Evolutionary conservation across 2,888 invertebrate species (phyloP).

Genomic region (Corythucha ciliata): DNA sequence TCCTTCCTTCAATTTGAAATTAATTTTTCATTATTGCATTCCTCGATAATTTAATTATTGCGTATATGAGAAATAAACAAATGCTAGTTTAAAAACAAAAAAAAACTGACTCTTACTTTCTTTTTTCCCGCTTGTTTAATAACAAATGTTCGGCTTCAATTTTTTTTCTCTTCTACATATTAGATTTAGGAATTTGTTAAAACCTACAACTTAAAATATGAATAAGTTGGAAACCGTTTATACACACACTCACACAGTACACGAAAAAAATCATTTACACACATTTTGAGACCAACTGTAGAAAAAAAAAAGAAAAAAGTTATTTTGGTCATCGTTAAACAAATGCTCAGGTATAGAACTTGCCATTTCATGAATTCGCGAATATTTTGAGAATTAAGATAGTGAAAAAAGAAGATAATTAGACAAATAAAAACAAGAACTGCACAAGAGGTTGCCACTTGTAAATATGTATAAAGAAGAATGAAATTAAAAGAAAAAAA

Average conservation of each 20-base stretch:
- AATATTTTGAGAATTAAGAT: constrained; percentile 24
- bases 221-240: constrained; percentile 4
- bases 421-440: too few relatives aligned
- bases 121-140: too few relatives aligned
- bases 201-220: background rate
- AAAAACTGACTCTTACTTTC: too few relatives aligned
- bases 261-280: constrained; percentile 19
- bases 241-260: too few relatives aligned
- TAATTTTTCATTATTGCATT: too few relatives aligned
- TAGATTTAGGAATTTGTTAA: too few relatives aligned
- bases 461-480: constrained; percentile 31
- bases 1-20: too few relatives aligned
- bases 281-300: constrained; percentile 28
- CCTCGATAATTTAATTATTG: too few relatives aligned
- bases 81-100: too few relatives aligned
- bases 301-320: constrained; percentile 28
- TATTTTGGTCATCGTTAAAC: constrained; percentile 26
- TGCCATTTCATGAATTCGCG: constrained; percentile 21
- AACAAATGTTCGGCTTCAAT: too few relatives aligned
- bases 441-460: constrained; percentile 29
- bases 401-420: constrained; percentile 21
- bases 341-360: constrained; percentile 30
- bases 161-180: constrained; percentile 1
- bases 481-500: too few relatives aligned
- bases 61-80: too few relatives aligned